phyloP scores from a whole-genome alignment of 2,797 vertebrate genomes.

The Falco columbarius region DNA sequence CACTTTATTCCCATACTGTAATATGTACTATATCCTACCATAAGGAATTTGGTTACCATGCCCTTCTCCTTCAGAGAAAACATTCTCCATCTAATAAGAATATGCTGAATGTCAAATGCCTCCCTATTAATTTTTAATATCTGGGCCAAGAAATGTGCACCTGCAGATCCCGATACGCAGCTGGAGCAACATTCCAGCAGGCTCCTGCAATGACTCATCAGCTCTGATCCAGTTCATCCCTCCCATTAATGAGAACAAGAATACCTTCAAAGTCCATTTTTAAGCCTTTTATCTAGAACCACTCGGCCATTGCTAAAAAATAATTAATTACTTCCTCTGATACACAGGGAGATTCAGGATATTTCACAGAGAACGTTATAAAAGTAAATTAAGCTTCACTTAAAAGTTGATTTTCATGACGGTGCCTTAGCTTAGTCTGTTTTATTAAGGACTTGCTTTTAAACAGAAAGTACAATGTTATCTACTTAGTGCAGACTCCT shows the following conservation, averaged over 20 bases:
- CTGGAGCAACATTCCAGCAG: slow-evolving; percentile 51
- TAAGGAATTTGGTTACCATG: background rate
- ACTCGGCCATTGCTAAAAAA: background rate
- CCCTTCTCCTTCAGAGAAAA: background rate
- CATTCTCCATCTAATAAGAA: background rate
- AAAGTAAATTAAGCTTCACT: background rate
- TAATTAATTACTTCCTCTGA: background rate
- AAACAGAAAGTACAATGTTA: background rate
- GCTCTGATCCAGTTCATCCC: background rate
- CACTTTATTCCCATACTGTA: background rate
- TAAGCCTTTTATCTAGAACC: slow-evolving; percentile 14
- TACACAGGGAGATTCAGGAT: background rate
- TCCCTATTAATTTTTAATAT: slow-evolving; percentile 1
- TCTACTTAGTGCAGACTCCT: background rate
- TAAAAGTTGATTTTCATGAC: background rate
- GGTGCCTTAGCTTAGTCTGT: background rate
- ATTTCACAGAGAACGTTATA: background rate
- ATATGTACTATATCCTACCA: background rate
- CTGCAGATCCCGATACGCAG: background rate
- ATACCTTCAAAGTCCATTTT: slow-evolving; percentile 1
- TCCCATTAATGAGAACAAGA: background rate
- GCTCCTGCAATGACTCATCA: slow-evolving; percentile 12
- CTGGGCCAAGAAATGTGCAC: slow-evolving; percentile 8
- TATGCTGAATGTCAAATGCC: slow-evolving; percentile 3
- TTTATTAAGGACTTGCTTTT: background rate